Evolutionary conservation across 1,140 invertebrate genomes (phyloP), one percentile per base, ranked within the genome.

Genomic region (Polyergus mexicanus): DNA sequence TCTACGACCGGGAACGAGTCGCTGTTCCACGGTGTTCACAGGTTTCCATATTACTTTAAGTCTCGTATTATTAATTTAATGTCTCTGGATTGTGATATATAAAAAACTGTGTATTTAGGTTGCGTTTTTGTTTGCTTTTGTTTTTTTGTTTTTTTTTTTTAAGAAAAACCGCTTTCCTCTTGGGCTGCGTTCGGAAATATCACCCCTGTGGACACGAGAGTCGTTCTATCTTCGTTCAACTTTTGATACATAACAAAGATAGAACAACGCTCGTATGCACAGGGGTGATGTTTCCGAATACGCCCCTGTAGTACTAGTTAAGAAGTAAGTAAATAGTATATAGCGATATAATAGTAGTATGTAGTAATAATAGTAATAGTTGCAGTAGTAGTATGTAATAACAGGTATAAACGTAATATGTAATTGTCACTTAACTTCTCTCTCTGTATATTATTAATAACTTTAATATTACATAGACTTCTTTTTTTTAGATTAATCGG

Each of bases 401-500:
- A 92, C 90, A 92, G 88, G 90, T 93, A 94, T 94, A 94, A 94
- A 94, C 92, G 89, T 92, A 93, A 94, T 92, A 90, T 92, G 93
- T 93, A 93, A 93, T 94, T 87, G 91, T 93, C 89, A 93, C 92
- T 92, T 91, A 94, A 93, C 91, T 85, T 93, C 90, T 94, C 91
- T 93, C 91, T 94, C 91, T 93, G 92, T 93, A 93, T 94, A 94
- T 92, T 92, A 93, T 91, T 93, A 91, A 94, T 93, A 94, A 94
- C 92, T 94, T 94, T 94, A 94, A 94, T 94, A 94, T 93, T 93
- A 94, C 89, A 92, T 94, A 93, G 90, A 91, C 91, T 85, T 90
- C 74, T 86, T 89, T 71, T 88, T 90, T 88, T 92, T 92, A 92
- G 88, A 91, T 91, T 93, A 90, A 85, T 92, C 91, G 89, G 89